Evolutionary conservation across 2,888 invertebrate genomes (phyloP), one percentile per base, ranked within the genome.

Genomic region (Phaedon cochleariae): DNA sequence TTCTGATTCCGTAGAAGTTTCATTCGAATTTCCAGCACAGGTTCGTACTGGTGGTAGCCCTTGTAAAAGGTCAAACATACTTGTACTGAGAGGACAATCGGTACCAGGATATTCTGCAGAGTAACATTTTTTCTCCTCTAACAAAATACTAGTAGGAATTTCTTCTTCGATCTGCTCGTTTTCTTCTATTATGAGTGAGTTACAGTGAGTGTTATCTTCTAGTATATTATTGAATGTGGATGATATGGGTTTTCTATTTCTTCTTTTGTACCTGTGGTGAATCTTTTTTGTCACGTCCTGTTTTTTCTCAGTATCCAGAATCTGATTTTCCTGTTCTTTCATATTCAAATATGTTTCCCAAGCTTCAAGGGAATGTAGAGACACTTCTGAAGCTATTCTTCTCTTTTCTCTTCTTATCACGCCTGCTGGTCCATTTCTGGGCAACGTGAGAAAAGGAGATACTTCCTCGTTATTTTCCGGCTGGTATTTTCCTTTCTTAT

Each of bases 221-320:
- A 77, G 54, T 55, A 77, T 73, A n/a, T 53, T 69, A 12, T 72
- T 73, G 34, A 73, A 62, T n/a, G 77, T 77, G 18, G 76, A 75
- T 0, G 76, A 77, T 18, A 77, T 67, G 22, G 73, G 68, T 34
- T 75, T 77, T 53, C 74, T 77, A 20, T 71, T 66, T 46, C 68
- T 72, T 15, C 74, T 66, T 1, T 52, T 58, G 34, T 6, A 69
- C 58, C 41, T 41, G 15, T 41, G 15, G 15, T 48, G 48, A 3
- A 22, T 46, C 31, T 65, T 15, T 55, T 60, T 57, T 55, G 63
- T 10, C 26, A 51, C 49, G 6, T 18, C 21, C 15, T 49, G 34
- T 17, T 63, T 60, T 21, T 59, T 53, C 46, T 65, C 52, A 1
- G 41, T 48, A 12, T n/a, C 21, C 10, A 17, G 22, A 12, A 45